Conservation (phyloP, 2,113 vertebrate genomes). For the Odobenus rosmarus region DNA sequence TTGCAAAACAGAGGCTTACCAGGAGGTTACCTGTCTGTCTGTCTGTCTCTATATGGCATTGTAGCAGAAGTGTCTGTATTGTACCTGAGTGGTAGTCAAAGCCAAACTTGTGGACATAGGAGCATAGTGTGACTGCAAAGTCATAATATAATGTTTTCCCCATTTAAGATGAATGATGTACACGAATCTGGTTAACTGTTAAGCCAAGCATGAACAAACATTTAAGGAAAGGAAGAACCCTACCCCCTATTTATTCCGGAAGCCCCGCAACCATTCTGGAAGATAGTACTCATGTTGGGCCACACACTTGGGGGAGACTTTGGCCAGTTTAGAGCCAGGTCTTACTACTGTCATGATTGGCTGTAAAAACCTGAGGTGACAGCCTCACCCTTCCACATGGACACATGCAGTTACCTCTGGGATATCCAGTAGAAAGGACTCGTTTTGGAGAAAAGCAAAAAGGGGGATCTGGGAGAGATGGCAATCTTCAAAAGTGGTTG, state of each 20-base stretch:
- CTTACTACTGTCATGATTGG: rapidly evolving
- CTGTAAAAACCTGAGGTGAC: not conserved
- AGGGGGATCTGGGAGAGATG: not conserved
- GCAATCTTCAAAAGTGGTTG: not conserved
- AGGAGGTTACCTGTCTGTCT: not conserved
- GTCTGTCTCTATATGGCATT: not conserved
- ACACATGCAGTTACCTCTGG: not conserved
- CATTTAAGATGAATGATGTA: not conserved
- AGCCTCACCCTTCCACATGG: not conserved
- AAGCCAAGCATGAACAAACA: not conserved
- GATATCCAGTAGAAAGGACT: not conserved
- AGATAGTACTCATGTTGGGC: not conserved
- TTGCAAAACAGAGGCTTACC: not conserved
- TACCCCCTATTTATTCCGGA: not conserved
- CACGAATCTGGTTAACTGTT: not conserved
- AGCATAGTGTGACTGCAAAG: not conserved
- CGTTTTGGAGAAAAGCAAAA: not conserved
- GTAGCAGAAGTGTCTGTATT: not conserved
- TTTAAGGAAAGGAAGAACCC: not conserved
- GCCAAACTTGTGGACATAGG: not conserved
- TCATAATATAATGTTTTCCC: not conserved
- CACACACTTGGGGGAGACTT: not conserved
- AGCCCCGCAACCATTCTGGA: not conserved
- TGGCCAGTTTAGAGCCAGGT: not conserved
- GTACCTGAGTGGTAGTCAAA: not conserved